Percentiles rank a stretch among this genome's conserved stretches.
phyloP scores from a whole-genome alignment of 2,113 vertebrate genomes.

The Charadrius vociferus region DNA sequence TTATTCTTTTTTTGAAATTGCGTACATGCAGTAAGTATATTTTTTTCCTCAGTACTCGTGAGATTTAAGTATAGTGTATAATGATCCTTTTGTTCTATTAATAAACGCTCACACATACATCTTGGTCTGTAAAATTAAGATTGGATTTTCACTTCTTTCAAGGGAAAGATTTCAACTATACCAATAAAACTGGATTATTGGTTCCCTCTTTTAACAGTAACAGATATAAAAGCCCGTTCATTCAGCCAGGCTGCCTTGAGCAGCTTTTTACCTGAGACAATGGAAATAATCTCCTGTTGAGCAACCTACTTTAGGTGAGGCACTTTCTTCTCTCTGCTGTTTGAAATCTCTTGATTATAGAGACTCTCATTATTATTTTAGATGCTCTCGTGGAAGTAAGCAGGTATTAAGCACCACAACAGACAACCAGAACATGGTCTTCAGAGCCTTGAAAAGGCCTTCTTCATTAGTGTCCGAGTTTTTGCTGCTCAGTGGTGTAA shows the following conservation, averaged over 20 bases:
- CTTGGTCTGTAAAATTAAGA: neutral
- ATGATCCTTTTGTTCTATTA: neutral
- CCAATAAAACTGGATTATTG: neutral
- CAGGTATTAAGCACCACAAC: neutral
- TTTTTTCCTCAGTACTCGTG: neutral
- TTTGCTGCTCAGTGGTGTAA: neutral
- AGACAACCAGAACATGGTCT: neutral
- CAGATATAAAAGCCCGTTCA: neutral
- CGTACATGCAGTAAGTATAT: neutral
- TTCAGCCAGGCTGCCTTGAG: neutral
- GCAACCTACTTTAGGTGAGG: neutral
- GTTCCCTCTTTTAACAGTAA: neutral
- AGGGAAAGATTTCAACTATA: neutral
- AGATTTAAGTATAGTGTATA: neutral
- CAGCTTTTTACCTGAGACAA: neutral
- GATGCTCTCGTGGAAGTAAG: neutral
- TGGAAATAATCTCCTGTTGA: neutral
- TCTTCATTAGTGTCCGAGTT: neutral
- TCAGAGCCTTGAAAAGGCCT: neutral
- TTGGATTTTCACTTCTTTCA: neutral
- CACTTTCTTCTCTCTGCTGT: neutral
- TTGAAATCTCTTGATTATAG: neutral
- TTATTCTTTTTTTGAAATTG: neutral
- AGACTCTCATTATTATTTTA: neutral
- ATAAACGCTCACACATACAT: neutral